Evolutionary conservation across 2,888 invertebrate genomes (phyloP), one percentile per base, ranked within the genome.

Genomic region (Lycocerus yunnanus): DNA sequence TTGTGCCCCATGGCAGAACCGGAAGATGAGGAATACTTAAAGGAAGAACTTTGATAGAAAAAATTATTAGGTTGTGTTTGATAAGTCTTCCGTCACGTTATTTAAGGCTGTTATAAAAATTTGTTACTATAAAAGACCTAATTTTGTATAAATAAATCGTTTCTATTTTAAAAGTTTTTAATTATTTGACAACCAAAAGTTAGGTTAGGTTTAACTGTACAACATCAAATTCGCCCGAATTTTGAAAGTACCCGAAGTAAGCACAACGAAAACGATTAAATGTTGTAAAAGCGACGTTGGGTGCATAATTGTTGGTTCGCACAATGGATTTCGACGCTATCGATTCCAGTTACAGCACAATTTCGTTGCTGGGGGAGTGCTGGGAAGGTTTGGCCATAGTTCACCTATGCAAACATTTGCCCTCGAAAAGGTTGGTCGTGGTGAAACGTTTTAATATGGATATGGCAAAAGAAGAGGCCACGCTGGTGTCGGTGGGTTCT

Each of bases 371-470:
- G 83, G 91, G 92, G 0, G 90, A 91, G 82, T 93, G 94, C 83
- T 93, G 91, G 84, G 92, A 92, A 81, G 92, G 92, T 67, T 89
- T 90, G 77, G 93, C 93, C 10, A 90, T 91, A 2, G 93, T 95
- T 16, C 92, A 93, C 83, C 89, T 94, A 67, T 93, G 93, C 13
- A 89, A 91, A 78, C 92, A 93, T 85, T 88, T 90, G 77, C 90
- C 92, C 9, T 91, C 89, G 69, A 90, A 91, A 73, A 90, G 91
- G 78, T 89, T 92, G 87, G 91, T 95, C 71, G 93, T 94, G 3
- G 87, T 95, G 27, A 95, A 95, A 84, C 91, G 93, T 82, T 94
- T 93, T 86, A 92, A 93, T 82, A 90, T 95, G 85, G 95, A 95
- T 82, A 91, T 91, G 83, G 90, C 90, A 15, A 91, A 90, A 80